Base-by-base conservation (phyloP, 2,113 vertebrate species). In the Aptenodytes patagonicus region DNA sequence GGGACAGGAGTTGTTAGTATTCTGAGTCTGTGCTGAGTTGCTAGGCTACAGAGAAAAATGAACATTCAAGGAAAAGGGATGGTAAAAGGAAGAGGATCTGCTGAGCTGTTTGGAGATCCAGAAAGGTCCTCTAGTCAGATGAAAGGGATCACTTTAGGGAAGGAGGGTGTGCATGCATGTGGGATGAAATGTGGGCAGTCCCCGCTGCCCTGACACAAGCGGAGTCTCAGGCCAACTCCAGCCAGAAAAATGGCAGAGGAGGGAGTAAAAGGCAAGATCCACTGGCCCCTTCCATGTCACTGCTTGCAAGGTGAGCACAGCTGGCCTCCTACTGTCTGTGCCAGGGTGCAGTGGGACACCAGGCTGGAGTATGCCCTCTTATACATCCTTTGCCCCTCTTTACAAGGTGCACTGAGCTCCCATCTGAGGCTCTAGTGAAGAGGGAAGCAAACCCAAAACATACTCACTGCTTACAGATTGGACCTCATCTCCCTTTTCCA, bases 21-120 rank as follows among this genome's bases (percentile, higher is more conserved):
- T 96, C 95, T 72, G 93, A 94, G 84, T 87, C 96, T 96, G 90
- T 97, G 81, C 94, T 51, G 94, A 93, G 95, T 97, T 97, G 96
- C 97, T 97, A 97, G 71, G 96, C 96, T 97, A 98, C 97, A 97
- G 96, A 94, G 90, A 92, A 93, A 95, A 97, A 97, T 96, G 97
- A 97, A 96, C 95, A 93, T 96, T 96, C 95, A 96, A 97, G 86
- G 86, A 95, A 97, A 94, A 91, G 60, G 73, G 81, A 93, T 95
- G 88, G 91, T 90, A 14, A 68, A 91, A 90, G 79, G 61, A 96
- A 95, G 89, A 96, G 71, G 72, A 93, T 94, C 91, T 94, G 91
- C 83, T 88, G 90, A 97, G 96, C 81, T 89, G 65, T 73, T 87
- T 65, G 77, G 78, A 95, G 92, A 92, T 79, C 87, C 91, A 85